Base-by-base conservation (phyloP, 2,888 invertebrate species). In the Caradrina kadenii region DNA sequence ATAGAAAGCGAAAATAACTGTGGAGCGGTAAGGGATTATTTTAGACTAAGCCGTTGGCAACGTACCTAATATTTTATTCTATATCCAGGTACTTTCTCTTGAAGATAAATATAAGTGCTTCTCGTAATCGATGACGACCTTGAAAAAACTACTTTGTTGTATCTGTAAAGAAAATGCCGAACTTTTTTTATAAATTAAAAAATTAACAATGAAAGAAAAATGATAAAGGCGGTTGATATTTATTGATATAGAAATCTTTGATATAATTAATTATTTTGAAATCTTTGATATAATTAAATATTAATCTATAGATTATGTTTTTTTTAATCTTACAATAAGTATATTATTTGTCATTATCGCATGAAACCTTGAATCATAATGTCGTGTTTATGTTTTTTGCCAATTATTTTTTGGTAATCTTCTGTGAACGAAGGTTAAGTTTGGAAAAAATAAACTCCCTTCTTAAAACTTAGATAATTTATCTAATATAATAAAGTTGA, bases 1-100 rank as follows among this genome's bases (percentile, higher is more conserved):
- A 87, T 88, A 89, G 87, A 90, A 89, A 84, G 86, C 91, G 82
- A 90, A 93, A 93, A 94, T 94, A 94, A 90, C 92, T 88, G 83
- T 83, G 89, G 87, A 90, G 92, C 86, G 93, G 93, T 91, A 92
- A 93, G 93, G 88, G 88, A 89, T 88, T 93, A 93, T 93, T 94
- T 94, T 91, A 89, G 92, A 87, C 87, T 73, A 83, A 88, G 89
- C 87, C 85, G 88, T 87, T 87, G 87, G 83, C 83, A 83, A 79
- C 80, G 83, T 79, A 85, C 79, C 87, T 87, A 82, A 86, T 85
- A 86, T 86, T 87, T 84, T 84, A 79, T 81, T 80, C 70, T 80
- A 63, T 66, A 73, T 66, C 63, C 76, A 65, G 74, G 79, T 77
- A 69, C 78, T 83, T 80, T 67, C 71, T 73, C 55, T 69, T 21